Evolutionary conservation across 2,113 vertebrate species (phyloP).

Genomic region (Phylloscopus trochiloides): DNA sequence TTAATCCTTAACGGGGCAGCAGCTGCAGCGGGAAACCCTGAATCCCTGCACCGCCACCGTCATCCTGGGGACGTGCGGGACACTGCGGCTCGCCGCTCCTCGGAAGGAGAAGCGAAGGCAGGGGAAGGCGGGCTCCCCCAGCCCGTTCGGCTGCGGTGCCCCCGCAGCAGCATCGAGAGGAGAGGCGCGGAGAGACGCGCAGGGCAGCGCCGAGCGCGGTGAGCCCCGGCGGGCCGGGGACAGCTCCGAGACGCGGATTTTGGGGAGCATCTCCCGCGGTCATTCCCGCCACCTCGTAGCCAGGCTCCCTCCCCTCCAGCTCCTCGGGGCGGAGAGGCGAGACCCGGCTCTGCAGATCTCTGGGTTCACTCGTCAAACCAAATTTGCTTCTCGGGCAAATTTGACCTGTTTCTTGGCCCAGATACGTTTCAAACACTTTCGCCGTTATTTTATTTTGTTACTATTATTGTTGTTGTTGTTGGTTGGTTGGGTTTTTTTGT

Average conservation of each 20-base stretch:
- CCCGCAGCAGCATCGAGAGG: accelerated
- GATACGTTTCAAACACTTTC: neutral
- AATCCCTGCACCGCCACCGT: neutral
- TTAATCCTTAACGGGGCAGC: neutral
- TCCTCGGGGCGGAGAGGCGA: neutral
- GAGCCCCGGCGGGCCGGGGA: too few relatives aligned
- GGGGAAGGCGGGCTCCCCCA: accelerated
- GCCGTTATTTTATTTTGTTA: neutral
- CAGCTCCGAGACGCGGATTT: accelerated
- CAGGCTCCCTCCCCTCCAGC: too few relatives aligned
- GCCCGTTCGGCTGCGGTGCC: accelerated
- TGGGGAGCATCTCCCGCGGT: accelerated
- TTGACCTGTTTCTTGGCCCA: conserved; percentile 60
- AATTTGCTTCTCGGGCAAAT: neutral
- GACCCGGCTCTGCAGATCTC: neutral
- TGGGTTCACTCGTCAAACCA: neutral
- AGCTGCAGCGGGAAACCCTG: neutral
- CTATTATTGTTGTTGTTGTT: neutral
- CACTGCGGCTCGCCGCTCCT: neutral
- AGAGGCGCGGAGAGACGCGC: neutral
- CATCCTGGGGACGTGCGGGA: neutral
- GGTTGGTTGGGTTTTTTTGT: neutral
- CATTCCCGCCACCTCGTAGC: accelerated
- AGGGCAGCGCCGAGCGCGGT: accelerated
- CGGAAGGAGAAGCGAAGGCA: too few relatives aligned